A percentile compares a stretch with the other conserved stretches of the same genome.
Evolutionary conservation across 1,140 invertebrate species (phyloP).

Genomic region (Drosophila pectinifera): DNA sequence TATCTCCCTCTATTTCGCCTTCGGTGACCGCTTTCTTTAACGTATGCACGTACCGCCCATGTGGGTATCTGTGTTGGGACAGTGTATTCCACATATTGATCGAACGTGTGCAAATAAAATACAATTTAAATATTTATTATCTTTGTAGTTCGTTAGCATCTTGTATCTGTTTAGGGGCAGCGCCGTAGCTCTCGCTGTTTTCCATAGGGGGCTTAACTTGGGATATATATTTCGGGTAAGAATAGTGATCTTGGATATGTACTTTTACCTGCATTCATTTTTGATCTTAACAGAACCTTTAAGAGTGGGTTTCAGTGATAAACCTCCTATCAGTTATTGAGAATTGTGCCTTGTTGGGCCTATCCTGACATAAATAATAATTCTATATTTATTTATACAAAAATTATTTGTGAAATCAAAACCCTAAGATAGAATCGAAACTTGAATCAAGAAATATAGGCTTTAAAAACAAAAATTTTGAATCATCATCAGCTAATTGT

Average conservation of each 20-base stretch:
- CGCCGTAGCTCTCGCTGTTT: not conserved
- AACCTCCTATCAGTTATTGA: no score
- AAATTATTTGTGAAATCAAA: no score
- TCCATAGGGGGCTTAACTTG: slow-evolving; percentile 7
- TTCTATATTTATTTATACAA: no score
- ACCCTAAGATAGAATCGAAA: no score
- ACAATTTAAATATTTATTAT: slow-evolving; percentile 85
- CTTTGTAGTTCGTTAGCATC: slow-evolving; percentile 84
- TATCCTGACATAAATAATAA: no score
- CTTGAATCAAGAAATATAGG: no score
- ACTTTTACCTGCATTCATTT: not conserved
- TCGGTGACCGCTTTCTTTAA: slow-evolving; percentile 51
- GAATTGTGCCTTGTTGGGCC: no score
- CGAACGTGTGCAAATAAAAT: slow-evolving; percentile 83
- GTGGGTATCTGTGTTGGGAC: slow-evolving; percentile 11
- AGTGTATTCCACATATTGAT: slow-evolving; percentile 77
- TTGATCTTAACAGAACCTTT: not conserved
- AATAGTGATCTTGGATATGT: not conserved
- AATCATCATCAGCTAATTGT: no score
- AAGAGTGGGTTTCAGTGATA: not conserved
- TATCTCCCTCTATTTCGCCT: slow-evolving; percentile 21
- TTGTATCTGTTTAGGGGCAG: slow-evolving; percentile 75
- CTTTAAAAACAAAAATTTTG: no score
- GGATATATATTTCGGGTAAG: not conserved
- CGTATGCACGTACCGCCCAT: slow-evolving; percentile 44